Evolutionary conservation across 1,140 invertebrate species (phyloP).

Genomic region (Pseudomyrmex pallidus): DNA sequence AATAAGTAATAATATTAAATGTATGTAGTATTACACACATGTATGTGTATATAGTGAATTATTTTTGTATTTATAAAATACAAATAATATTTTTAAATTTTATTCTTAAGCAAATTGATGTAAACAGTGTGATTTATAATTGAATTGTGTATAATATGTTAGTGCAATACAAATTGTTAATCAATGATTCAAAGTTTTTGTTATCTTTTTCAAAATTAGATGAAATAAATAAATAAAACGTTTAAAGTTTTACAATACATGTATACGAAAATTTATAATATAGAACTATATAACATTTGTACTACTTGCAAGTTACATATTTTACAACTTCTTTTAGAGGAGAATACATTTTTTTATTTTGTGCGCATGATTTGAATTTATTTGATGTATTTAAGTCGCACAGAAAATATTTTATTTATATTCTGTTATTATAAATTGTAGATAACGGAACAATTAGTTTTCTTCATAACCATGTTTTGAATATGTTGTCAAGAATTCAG

Average conservation of each 20-base stretch:
- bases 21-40: too few relatives aligned
- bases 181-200: slow-evolving; percentile 1
- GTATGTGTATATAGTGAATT: too few relatives aligned
- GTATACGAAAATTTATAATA: neutral
- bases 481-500: neutral
- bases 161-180: neutral
- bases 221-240: neutral
- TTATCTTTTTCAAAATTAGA: neutral
- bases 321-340: neutral
- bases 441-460: neutral
- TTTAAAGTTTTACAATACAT: neutral
- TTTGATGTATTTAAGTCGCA: too few relatives aligned
- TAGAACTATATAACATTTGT: neutral
- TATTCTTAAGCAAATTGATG: too few relatives aligned
- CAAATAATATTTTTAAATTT: too few relatives aligned
- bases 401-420: neutral
- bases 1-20: slow-evolving; percentile 4
- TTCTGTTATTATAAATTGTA: neutral
- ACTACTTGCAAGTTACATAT: neutral
- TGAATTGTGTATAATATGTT: too few relatives aligned
- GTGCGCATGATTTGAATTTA: too few relatives aligned
- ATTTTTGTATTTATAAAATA: too few relatives aligned
- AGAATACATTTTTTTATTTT: neutral
- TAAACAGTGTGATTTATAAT: too few relatives aligned
- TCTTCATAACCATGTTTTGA: neutral